Base-by-base conservation (phyloP, 2,113 vertebrate genomes). In the Mustela lutreola region DNA sequence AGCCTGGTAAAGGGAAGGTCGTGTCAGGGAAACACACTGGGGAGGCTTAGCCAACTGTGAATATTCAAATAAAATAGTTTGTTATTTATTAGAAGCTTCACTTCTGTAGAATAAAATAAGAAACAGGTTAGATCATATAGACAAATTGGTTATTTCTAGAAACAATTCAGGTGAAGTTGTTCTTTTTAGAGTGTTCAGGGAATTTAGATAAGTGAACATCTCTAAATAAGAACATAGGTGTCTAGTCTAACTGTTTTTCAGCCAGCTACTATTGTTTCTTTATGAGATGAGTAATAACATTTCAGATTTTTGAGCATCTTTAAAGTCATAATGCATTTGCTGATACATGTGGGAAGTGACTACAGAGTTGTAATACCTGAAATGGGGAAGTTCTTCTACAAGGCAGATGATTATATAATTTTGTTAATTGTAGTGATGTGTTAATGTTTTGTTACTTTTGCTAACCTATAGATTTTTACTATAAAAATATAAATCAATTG, bases 271-370 rank as follows among this genome's bases (percentile, higher is more conserved):
- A 95, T 98, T 98, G 94, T 94, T 97, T 96, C 62, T 97, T 95
- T 97, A 78, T 94, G 87, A 98, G 91, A 95, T 97, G 85, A 98
- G 94, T 97, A 97, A 93, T 92, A 91, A 96, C 97, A 98, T 95
- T 97, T 97, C 92, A 98, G 53, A 96, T 95, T 98, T 97, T 98
- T 98, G 97, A 97, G 94, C 53, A 96, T 97, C 90, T 98, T 98
- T 98, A 98, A 98, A 98, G 90, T 33, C 92, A 97, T 94, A 98
- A 92, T 95, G 84, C 82, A 96, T 97, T 97, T 98, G 96, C 96
- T 98, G 97, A 86, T 96, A 97, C 89, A 96, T 88, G 56, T 84
- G 89, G 83, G 97, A 96, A 97, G 53, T 97, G 93, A 97, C 97
- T 86, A 97, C 26, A 97, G 92, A 96, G 91, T 88, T 95, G 0